phyloP scores from a whole-genome alignment of 2,888 invertebrate genomes.

The Lamellibrachia satsuma region DNA sequence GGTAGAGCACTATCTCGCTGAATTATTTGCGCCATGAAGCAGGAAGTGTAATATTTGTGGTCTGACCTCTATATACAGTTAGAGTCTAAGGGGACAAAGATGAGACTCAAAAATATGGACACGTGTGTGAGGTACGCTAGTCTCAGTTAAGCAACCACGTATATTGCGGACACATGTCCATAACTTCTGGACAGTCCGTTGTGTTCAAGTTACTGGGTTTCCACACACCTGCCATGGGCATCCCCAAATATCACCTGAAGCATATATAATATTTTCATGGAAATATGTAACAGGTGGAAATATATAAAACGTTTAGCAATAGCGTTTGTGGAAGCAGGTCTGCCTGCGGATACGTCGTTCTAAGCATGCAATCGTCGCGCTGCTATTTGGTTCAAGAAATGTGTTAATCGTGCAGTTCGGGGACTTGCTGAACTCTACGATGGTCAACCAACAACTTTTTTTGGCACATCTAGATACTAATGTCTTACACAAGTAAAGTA shows the following conservation, averaged over 20 bases:
- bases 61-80: background rate
- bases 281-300: no score
- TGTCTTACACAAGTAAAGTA: background rate
- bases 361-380: background rate
- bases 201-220: background rate
- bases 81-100: background rate
- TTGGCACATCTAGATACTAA: background rate
- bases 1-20: background rate
- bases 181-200: background rate
- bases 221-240: no score
- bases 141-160: background rate
- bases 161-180: background rate
- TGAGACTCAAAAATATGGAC: background rate
- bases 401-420: background rate
- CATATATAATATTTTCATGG: no score
- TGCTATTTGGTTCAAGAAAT: background rate
- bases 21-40: background rate
- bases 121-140: background rate
- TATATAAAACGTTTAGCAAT: no score
- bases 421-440: background rate
- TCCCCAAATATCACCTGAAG: no score
- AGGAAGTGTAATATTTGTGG: background rate
- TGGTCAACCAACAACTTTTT: background rate
- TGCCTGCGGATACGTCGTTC: background rate
- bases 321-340: no score